A percentile compares a stretch with the other conserved stretches of the same genome.
Evolutionary conservation across 2,113 vertebrate species (phyloP).

Genomic region (Xiphophorus couchianus): DNA sequence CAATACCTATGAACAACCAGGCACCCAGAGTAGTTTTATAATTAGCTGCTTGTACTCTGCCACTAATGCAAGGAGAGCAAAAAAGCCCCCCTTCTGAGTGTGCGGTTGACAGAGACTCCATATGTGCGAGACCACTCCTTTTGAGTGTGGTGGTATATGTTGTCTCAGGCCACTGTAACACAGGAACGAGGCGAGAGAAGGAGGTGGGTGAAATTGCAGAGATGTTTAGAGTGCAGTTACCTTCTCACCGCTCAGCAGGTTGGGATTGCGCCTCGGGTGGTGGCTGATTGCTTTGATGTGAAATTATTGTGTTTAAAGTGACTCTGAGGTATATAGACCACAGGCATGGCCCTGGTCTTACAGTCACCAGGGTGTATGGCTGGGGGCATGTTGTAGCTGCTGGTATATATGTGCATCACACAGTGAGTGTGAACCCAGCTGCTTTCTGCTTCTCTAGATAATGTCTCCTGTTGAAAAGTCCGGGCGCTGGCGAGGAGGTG

Average conservation of each 20-base stretch:
- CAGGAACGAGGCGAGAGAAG: slow-evolving; percentile 36
- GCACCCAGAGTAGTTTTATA: slow-evolving; percentile 75
- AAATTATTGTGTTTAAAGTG: slow-evolving; percentile 74
- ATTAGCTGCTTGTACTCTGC: slow-evolving; percentile 77
- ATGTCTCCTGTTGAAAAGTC: slow-evolving; percentile 49
- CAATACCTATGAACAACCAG: slow-evolving; percentile 53
- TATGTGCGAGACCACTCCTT: slow-evolving; percentile 25
- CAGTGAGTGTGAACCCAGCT: slow-evolving; percentile 58
- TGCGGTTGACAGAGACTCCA: slow-evolving; percentile 36
- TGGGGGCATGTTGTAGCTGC: slow-evolving; percentile 23
- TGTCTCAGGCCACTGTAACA: slow-evolving; percentile 35
- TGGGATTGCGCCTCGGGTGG: slow-evolving; percentile 71
- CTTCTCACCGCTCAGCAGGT: slow-evolving; percentile 70
- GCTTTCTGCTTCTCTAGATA: slow-evolving; percentile 60
- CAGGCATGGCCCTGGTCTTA: slow-evolving; percentile 32
- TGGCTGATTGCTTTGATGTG: slow-evolving; percentile 79
- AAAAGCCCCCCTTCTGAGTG: slow-evolving; percentile 35
- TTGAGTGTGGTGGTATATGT: slow-evolving; percentile 42
- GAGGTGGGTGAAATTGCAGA: slow-evolving; percentile 17
- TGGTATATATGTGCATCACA: slow-evolving; percentile 24
- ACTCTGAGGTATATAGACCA: slow-evolving; percentile 53
- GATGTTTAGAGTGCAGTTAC: slow-evolving; percentile 24
- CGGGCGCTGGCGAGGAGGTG: slow-evolving; percentile 60
- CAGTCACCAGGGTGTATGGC: slow-evolving; percentile 29
- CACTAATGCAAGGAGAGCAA: slow-evolving; percentile 56